Evolutionary conservation across 2,888 invertebrate genomes (phyloP), one percentile per base, ranked within the genome.

Genomic region (Perizoma flavofasciatum): DNA sequence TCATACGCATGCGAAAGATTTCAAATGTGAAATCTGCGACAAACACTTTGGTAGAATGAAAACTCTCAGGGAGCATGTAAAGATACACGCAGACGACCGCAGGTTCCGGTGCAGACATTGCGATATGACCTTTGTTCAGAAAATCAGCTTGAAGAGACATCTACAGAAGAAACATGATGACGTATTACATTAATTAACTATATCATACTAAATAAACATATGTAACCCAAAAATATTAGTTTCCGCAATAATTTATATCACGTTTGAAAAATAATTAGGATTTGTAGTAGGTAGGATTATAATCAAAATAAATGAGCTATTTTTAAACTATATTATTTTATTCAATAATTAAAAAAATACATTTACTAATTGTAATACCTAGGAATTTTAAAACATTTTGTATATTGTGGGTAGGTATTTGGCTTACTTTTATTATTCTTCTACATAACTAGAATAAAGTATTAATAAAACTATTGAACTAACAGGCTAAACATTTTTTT

Each of bases 1-100:
- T 10, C 92, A 93, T 66, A 84, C 87, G 0, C 85, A 82, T 0
- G 75, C 75, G 0, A 89, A 85, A 63, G 83, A 88, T 5, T 91
- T 82, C 43, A 75, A 85, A 32, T 89, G 88, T 54, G 75, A 79
- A 22, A 58, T 83, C 1, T 89, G 89, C 47, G 69, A 68, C 0
- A 86, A 86, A 52, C 67, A 59, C 0, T 88, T 79, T 50, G 79
- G 75, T 0, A 72, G 80, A n/a, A 72, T 76, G 53, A 79, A 77
- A 22, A 77, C 81, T 0, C 66, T 88, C 22, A 82, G 69, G 4
- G 79, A 83, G 40, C 89, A 89, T 63, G 74, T 86, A 61, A 71
- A 72, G 44, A 80, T 81, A 32, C 84, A 85, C 55, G 65, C 67
- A 3, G 70, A 79, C 49, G 79, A 80, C 39, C 73, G 69, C 32